Percentiles rank a stretch among this genome's conserved stretches.
These are phyloP conservation scores for Drosophila limbata DNA, from an alignment of 2,888 invertebrate species.

Conservation along the genomic window DNA sequence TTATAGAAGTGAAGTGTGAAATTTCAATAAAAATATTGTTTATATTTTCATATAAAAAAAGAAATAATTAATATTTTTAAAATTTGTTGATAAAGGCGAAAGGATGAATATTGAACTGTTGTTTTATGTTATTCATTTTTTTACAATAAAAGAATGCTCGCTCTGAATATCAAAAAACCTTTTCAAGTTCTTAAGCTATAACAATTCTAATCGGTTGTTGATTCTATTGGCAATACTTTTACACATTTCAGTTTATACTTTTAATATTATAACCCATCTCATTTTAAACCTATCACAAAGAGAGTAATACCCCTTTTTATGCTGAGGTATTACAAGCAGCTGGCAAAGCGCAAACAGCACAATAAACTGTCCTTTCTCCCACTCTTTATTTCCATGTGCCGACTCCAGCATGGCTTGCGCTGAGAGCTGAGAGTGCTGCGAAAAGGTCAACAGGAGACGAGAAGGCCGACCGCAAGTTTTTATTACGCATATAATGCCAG, in stretches of 20 bases:
- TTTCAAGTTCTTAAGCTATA: too few species aligned
- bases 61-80: too few species aligned
- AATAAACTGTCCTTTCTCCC: conserved; percentile 59
- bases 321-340: conserved; percentile 28
- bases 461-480: conserved; percentile 74
- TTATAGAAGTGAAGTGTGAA: too few species aligned
- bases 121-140: too few species aligned
- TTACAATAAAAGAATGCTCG: too few species aligned
- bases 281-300: neutral
- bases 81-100: too few species aligned
- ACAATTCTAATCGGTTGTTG: neutral
- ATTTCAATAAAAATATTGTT: too few species aligned
- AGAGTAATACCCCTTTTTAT: conserved; percentile 1
- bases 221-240: too few species aligned
- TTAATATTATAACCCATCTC: neutral
- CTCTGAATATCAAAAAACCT: too few species aligned
- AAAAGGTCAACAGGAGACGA: conserved; percentile 69
- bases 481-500: conserved; percentile 78
- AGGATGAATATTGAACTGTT: too few species aligned
- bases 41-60: too few species aligned
- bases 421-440: conserved; percentile 30
- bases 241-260: neutral
- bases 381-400: conserved; percentile 11
- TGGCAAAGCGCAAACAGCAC: conserved; percentile 58
- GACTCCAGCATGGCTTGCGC: conserved; percentile 11